Percentiles rank a stretch among this genome's conserved stretches.
phyloP scores from a whole-genome alignment of 2,888 invertebrate species.

The Saturnia japonica region DNA sequence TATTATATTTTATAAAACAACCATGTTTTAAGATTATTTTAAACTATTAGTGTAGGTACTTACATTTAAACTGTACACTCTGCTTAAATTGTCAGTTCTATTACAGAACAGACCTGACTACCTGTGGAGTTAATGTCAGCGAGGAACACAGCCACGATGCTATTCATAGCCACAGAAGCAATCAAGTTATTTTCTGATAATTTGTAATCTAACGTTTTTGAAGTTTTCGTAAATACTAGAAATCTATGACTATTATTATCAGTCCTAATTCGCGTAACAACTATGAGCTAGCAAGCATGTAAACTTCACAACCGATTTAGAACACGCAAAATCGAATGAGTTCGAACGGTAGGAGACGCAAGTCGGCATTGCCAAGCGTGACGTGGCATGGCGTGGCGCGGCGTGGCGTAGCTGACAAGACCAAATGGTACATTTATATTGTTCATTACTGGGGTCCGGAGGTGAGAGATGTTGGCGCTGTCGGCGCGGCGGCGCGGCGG shows the following conservation, averaged over 20 bases:
- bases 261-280: background rate
- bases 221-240: background rate
- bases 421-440: constrained; percentile 76
- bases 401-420: constrained; percentile 35
- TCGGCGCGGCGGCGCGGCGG: constrained; percentile 65
- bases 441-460: constrained; percentile 72
- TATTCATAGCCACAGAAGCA: background rate
- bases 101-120: background rate
- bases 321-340: background rate
- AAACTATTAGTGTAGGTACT: too few relatives aligned
- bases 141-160: background rate
- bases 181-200: background rate
- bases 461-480: constrained; percentile 79
- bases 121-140: background rate
- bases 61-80: too few relatives aligned
- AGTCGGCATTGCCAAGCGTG: constrained; percentile 23
- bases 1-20: constrained; percentile 28
- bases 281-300: too few relatives aligned
- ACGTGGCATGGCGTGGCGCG: too few relatives aligned
- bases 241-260: too few relatives aligned
- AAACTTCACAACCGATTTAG: background rate
- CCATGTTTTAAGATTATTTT: background rate
- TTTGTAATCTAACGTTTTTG: background rate
- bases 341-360: constrained; percentile 19
- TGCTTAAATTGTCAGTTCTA: too few relatives aligned